Evolutionary conservation across 2,888 invertebrate genomes (phyloP).

Genomic region (Scaptomyza reducta): DNA sequence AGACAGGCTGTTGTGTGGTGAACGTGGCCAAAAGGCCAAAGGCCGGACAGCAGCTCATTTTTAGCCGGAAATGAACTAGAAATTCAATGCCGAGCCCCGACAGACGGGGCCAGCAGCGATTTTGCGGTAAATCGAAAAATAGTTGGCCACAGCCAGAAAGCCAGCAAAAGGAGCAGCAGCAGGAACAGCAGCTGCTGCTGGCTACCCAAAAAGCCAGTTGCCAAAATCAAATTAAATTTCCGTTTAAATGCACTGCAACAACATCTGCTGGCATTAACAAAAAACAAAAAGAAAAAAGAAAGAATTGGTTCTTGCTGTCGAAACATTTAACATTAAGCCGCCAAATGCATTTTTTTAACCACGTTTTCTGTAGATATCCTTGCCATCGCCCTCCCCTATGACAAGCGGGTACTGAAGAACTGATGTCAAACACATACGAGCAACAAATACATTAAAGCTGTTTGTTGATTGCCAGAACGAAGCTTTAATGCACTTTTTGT

Average conservation of each 20-base stretch:
- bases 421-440: conserved; percentile 38
- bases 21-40: conserved; percentile 5
- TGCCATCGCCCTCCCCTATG: conserved; percentile 25
- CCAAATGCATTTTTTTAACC: conserved; percentile 46
- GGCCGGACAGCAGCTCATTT: conserved; percentile 69
- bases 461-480: neutral
- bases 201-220: conserved; percentile 8
- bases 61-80: conserved; percentile 77
- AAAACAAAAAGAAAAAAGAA: neutral
- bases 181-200: conserved; percentile 1
- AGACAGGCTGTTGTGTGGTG: conserved; percentile 45
- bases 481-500: conserved; percentile 1
- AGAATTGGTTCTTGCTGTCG: conserved; percentile 7
- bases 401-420: conserved; percentile 64
- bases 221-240: conserved; percentile 75
- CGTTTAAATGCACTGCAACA: conserved; percentile 60
- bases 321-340: conserved; percentile 29
- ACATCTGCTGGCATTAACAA: conserved; percentile 49
- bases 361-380: conserved; percentile 10
- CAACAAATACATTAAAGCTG: conserved; percentile 4
- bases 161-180: conserved; percentile 11
- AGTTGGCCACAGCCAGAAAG: conserved; percentile 44
- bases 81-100: conserved; percentile 54
- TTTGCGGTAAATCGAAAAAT: conserved; percentile 72
- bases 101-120: conserved; percentile 49